These are phyloP conservation scores for Thymallus thymallus DNA, from an alignment of 2,113 vertebrate genomes.

Conservation along the genomic window DNA sequence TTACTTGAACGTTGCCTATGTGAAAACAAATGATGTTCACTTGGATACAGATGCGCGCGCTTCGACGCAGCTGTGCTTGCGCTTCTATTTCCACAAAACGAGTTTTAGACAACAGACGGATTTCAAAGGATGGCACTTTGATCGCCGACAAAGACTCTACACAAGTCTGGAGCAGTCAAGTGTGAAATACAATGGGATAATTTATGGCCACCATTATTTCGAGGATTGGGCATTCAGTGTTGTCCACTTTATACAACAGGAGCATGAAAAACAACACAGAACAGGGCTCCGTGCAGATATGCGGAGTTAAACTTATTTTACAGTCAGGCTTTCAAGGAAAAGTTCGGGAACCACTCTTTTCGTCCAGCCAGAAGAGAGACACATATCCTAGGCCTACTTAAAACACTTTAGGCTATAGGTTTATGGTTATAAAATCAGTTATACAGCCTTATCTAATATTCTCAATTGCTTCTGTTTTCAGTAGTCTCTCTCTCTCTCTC, in stretches of 20 bases:
- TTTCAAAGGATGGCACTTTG: slow-evolving; percentile 71
- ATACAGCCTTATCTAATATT: no score
- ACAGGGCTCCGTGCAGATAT: not conserved
- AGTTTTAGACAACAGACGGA: slow-evolving; percentile 16
- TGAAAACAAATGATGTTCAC: no score
- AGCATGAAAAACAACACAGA: not conserved
- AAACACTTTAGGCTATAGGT: no score
- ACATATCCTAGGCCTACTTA: no score
- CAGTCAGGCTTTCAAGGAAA: not conserved
- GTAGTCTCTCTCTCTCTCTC: not conserved
- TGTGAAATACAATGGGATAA: slow-evolving; percentile 67
- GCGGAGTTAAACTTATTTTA: not conserved
- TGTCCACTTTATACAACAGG: slow-evolving; percentile 2
- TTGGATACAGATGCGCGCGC: not conserved
- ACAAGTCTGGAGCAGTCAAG: slow-evolving; percentile 66
- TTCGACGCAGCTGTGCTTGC: not conserved
- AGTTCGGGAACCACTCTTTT: not conserved
- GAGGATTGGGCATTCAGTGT: slow-evolving; percentile 6
- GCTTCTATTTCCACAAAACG: slow-evolving; percentile 13
- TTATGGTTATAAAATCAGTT: no score
- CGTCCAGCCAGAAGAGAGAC: no score
- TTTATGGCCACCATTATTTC: slow-evolving; percentile 75
- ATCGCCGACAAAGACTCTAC: slow-evolving; percentile 72
- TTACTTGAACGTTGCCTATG: no score
- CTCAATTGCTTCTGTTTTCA: no score